Conservation (phyloP, 2,888 invertebrate species). For the Acanthosepion esculentum region DNA sequence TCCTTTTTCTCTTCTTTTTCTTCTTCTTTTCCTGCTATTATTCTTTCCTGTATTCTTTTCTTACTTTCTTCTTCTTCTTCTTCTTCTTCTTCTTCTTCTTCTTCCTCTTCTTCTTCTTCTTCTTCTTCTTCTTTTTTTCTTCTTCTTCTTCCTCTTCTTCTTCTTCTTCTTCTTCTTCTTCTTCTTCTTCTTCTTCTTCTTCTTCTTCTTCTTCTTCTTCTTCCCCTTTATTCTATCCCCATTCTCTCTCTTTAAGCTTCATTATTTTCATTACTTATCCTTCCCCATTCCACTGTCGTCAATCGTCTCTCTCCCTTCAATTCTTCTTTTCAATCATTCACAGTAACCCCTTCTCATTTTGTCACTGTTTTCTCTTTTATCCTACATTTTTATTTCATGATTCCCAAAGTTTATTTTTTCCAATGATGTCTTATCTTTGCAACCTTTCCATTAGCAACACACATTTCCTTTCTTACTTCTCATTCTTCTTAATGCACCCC, state of each 20-base stretch:
- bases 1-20: not conserved
- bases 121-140: not conserved
- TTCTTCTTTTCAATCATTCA: no score
- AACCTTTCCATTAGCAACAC: not conserved
- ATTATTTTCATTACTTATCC: not conserved
- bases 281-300: not conserved
- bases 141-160: not conserved
- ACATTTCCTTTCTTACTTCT: not conserved
- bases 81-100: not conserved
- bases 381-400: no score
- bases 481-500: not conserved
- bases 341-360: no score
- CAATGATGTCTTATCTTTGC: not conserved
- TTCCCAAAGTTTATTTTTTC: no score
- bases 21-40: not conserved
- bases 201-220: not conserved
- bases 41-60: no score
- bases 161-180: no score
- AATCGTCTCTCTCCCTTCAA: not conserved
- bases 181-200: no score
- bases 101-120: fast-evolving
- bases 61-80: no score
- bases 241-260: not conserved
- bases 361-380: no score
- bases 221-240: not conserved